These are phyloP conservation scores for Lepidurus apus DNA, from an alignment of 1,140 invertebrate species.

Conservation along the genomic window DNA sequence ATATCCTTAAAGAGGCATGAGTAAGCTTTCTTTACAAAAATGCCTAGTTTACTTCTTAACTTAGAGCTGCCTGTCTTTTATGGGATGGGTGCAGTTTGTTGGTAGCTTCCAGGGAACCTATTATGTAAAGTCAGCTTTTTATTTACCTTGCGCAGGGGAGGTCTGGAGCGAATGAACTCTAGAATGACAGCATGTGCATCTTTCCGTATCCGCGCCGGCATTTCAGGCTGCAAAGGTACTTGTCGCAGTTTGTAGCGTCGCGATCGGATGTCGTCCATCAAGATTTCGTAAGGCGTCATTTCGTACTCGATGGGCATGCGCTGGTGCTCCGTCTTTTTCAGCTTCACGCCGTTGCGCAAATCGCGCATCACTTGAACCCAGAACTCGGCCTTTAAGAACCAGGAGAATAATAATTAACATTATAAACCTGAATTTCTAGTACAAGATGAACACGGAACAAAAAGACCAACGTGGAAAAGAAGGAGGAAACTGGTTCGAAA, in stretches of 20 bases:
- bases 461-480: not conserved
- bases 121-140: slow-evolving; percentile 21
- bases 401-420: not conserved
- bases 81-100: not conserved
- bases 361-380: slow-evolving; percentile 96
- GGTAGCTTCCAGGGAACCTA: not conserved
- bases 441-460: slow-evolving; percentile 2
- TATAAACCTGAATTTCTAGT: not conserved
- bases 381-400: slow-evolving; percentile 69
- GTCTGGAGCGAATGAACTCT: slow-evolving; percentile 91
- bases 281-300: slow-evolving; percentile 92
- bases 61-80: not conserved
- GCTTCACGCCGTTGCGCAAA: slow-evolving; percentile 72
- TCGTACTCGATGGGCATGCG: slow-evolving; percentile 69
- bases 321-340: slow-evolving; percentile 78
- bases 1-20: not conserved
- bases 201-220: slow-evolving; percentile 77
- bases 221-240: slow-evolving; percentile 66
- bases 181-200: slow-evolving; percentile 91
- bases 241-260: slow-evolving; percentile 68
- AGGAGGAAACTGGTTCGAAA: not conserved
- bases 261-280: slow-evolving; percentile 91
- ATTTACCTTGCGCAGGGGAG: slow-evolving; percentile 83
- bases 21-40: not conserved
- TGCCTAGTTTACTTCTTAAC: not conserved